Evolutionary conservation across 2,113 vertebrate species (phyloP).

Genomic region (Ellobius talpinus): DNA sequence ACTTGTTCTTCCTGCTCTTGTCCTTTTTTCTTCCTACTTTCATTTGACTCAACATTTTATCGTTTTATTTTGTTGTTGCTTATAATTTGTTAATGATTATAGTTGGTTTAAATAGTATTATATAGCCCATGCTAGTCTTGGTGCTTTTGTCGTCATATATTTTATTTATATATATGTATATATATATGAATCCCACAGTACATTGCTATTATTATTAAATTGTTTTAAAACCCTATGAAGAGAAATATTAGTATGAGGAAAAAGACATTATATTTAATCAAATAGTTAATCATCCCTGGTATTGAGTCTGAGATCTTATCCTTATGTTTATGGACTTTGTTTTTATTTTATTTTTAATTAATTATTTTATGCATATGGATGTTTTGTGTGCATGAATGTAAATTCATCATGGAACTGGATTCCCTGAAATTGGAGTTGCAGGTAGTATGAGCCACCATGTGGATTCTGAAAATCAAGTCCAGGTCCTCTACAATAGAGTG

Average conservation of each 20-base stretch:
- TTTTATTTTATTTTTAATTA: background rate
- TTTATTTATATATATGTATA: background rate
- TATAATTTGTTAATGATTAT: background rate
- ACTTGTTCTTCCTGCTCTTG: background rate
- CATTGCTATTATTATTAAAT: background rate
- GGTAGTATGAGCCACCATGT: background rate
- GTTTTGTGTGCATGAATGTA: background rate
- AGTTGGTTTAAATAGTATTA: background rate
- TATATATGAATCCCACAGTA: background rate
- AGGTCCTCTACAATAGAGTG: background rate
- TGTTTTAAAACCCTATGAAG: background rate
- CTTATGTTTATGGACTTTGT: background rate
- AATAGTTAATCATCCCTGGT: background rate
- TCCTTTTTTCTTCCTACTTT: background rate
- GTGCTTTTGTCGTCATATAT: background rate
- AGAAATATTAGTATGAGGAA: background rate
- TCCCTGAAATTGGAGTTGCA: background rate
- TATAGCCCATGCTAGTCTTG: background rate
- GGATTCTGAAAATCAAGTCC: background rate
- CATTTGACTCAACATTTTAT: background rate
- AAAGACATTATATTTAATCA: background rate
- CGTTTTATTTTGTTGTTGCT: background rate
- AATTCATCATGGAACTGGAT: background rate
- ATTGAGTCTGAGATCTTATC: background rate
- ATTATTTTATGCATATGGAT: background rate